Base-by-base conservation (phyloP, 2,888 invertebrate genomes). In the Heliconius aoede region DNA sequence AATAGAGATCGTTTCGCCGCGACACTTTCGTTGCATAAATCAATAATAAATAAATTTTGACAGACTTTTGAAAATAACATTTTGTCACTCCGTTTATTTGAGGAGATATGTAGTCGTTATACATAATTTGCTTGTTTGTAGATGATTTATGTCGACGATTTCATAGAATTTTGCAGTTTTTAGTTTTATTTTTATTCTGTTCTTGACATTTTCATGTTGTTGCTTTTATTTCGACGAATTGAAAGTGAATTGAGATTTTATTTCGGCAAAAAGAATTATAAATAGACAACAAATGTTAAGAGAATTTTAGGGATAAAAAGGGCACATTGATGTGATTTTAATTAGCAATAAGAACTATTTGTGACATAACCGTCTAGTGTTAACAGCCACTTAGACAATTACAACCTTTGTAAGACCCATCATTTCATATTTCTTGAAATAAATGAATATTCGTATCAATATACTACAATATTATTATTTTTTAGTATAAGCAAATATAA, bases 21-120 rank as follows among this genome's bases (percentile, higher is more conserved):
- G 78, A 78, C 67, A 74, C 69, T 71, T 67, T 55, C 65, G 51
- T 46, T 71, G 72, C 65, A 72, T 76, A 71, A n/a, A 73, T 73
- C 51, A 71, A 64, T 71, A 76, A 78, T 73, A 67, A 64, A 64
- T 55, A 69, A 69, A 55, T 13, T 30, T 30, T n/a, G n/a, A n/a
- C n/a, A n/a, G n/a, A n/a, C n/a, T n/a, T n/a, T n/a, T n/a, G n/a
- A n/a, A 36, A 60, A 72, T 26, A 36, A 4, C 26, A 40, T 60
- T 60, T 72, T 36, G 11, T 24, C 24, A 55, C 40, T 21, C 24
- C 30, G 55, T 69, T 55, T 69, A 28, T 32, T 69, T 55, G 55
- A n/a, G n/a, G n/a, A n/a, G 32, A 69, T 55, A 55, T 15, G 0
- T 32, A 55, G 51, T 24, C 3, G 13, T 55, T 65, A 24, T 36